A percentile compares a stretch with the other conserved stretches of the same genome.
Evolutionary conservation across 2,113 vertebrate species (phyloP).

Genomic region (Pangasianodon hypophthalmus): DNA sequence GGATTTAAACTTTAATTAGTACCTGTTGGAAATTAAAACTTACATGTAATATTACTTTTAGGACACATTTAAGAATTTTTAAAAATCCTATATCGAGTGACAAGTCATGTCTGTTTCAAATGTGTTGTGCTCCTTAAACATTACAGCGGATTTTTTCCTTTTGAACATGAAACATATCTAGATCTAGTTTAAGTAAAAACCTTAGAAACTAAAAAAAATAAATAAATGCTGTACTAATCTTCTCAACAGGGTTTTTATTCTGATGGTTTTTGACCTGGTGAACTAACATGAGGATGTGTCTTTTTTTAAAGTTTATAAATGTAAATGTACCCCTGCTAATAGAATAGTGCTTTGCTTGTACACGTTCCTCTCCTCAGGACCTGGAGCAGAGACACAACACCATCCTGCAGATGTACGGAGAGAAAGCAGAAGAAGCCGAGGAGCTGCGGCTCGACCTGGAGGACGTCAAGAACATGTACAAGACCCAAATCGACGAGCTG

Average conservation of each 20-base stretch:
- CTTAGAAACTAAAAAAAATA: too few species aligned
- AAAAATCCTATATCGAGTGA: too few species aligned
- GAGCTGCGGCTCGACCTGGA: slow-evolving; percentile 93
- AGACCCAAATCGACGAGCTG: slow-evolving; percentile 96
- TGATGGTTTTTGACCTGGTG: neutral
- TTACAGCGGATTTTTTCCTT: too few species aligned
- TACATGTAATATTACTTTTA: neutral
- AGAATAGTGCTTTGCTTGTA: neutral
- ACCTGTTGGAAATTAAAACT: neutral
- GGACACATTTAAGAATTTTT: too few species aligned
- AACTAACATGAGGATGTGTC: neutral
- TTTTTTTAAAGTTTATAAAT: neutral
- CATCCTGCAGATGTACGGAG: slow-evolving; percentile 98
- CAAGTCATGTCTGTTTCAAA: neutral
- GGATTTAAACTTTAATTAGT: neutral
- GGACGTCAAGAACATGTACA: slow-evolving; percentile 99
- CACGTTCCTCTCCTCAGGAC: slow-evolving; percentile 75
- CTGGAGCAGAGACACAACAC: slow-evolving; percentile 98
- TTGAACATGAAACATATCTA: too few species aligned
- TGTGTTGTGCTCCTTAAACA: neutral
- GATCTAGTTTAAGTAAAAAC: too few species aligned
- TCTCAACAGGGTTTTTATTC: neutral
- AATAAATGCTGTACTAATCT: neutral
- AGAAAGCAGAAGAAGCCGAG: slow-evolving; percentile 97
- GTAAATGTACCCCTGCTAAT: neutral